Evolutionary conservation across 1,140 invertebrate genomes (phyloP), one percentile per base, ranked within the genome.

Genomic region (Dysdera silvatica): DNA sequence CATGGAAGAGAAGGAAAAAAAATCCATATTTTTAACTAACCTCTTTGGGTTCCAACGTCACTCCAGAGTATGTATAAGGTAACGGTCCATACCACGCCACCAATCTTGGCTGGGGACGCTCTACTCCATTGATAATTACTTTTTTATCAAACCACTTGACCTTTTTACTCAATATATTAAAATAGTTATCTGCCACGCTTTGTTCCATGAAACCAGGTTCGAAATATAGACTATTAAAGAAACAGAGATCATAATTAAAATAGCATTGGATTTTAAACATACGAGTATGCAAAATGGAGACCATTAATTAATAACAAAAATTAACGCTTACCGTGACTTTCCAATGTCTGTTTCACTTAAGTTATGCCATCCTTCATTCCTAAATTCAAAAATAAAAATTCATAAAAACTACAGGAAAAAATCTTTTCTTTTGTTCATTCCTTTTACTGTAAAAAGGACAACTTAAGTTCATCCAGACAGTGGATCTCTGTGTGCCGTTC

Each of bases 41-140:
- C 71, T 73, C 52, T 71, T 67, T 66, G 65, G 71, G 68, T 70
- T 74, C 65, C 47, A 80, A 72, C 23, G 69, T 74, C 14, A 79
- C 65, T 20, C 79, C 79, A 31, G 74, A 76, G 66, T 80, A 76
- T 5, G 73, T 70, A 65, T 79, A 80, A 18, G 77, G 74, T 63
- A 76, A 74, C 37, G 80, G 78, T 12, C 80, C 80, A 60, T 78
- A 76, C 80, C 80, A 82, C 1, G 76, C 75, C 4, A 80, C 77
- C 8, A 80, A 69, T 37, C 79, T 67, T 6, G 78, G 77, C 55
- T 80, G 73, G 29, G 75, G 64, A 55, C 74, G 74, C 55, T 72
- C 73, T 32, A 71, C 68, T 10, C 77, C 79, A 59, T 71, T 71
- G 51, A 69, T 69, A 26, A 61, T 24, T 4, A 61, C 55, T 32